Percentiles rank a stretch among this genome's conserved stretches.
These are phyloP conservation scores for Raja brachyura DNA, from an alignment of 2,113 vertebrate genomes.

Conservation along the genomic window DNA sequence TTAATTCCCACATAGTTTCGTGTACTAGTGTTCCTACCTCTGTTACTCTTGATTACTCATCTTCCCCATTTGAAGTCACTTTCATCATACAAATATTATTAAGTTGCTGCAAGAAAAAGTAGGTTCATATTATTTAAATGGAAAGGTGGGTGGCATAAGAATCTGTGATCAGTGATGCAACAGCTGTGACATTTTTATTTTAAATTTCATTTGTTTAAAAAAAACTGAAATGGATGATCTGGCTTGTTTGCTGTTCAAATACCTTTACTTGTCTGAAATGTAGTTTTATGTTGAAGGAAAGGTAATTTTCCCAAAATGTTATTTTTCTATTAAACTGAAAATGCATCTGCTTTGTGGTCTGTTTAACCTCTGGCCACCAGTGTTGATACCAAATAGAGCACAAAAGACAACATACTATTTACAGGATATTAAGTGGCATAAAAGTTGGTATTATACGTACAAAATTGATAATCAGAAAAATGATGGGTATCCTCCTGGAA, in stretches of 20 bases:
- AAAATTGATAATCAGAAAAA: background rate
- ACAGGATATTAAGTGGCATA: background rate
- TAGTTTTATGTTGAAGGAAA: background rate
- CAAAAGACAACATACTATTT: too few relatives aligned
- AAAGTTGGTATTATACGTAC: background rate
- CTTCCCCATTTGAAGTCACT: background rate
- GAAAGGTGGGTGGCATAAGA: background rate
- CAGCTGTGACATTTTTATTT: too few relatives aligned
- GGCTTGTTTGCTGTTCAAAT: background rate
- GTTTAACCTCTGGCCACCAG: background rate
- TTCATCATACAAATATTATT: too few relatives aligned
- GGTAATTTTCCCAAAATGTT: background rate
- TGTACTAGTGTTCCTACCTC: background rate
- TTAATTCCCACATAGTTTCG: too few relatives aligned
- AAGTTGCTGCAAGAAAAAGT: background rate
- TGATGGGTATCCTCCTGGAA: background rate
- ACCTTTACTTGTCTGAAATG: background rate
- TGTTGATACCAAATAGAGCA: background rate
- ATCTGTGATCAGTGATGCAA: background rate
- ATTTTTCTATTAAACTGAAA: too few relatives aligned
- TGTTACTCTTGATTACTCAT: background rate
- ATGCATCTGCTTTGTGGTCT: background rate
- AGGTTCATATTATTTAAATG: background rate
- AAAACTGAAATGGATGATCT: background rate
- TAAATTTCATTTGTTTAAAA: too few relatives aligned